A percentile compares a stretch with the other conserved stretches of the same genome.
Evolutionary conservation across 2,888 invertebrate genomes (phyloP).

Genomic region (Seira sanloemensis): DNA sequence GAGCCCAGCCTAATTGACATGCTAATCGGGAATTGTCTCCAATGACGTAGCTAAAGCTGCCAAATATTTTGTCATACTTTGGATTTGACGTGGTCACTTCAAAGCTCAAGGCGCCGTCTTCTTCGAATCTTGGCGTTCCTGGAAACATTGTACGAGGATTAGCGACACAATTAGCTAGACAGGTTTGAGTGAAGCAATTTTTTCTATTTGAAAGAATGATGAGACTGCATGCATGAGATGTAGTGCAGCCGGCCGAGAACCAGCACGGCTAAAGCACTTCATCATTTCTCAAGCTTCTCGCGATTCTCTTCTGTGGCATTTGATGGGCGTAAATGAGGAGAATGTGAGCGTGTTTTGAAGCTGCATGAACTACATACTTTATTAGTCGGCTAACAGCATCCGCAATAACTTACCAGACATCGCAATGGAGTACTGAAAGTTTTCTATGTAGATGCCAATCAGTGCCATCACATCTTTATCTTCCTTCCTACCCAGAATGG

Average conservation of each 20-base stretch:
- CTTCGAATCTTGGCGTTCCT: constrained; percentile 73
- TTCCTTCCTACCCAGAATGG: constrained; percentile 71
- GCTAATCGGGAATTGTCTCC: constrained; percentile 72
- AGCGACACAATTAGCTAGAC: neutral
- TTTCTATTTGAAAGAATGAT: too few relatives aligned
- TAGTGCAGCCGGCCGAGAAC: too few relatives aligned
- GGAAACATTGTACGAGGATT: constrained; percentile 4
- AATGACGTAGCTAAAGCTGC: constrained; percentile 73
- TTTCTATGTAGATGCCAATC: constrained; percentile 71
- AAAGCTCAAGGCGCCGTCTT: constrained; percentile 72
- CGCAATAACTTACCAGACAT: constrained; percentile 68
- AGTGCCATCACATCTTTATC: constrained; percentile 71
- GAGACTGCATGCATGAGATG: too few relatives aligned
- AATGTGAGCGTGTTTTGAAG: neutral
- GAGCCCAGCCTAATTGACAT: constrained; percentile 73
- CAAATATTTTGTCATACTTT: constrained; percentile 74
- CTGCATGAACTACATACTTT: neutral
- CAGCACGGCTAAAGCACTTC: too few relatives aligned
- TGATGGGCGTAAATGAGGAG: neutral
- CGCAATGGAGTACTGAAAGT: constrained; percentile 70
- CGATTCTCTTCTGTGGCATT: neutral
- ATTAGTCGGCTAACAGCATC: neutral
- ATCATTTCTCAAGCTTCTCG: neutral
- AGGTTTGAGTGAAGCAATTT: neutral
- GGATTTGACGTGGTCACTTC: constrained; percentile 72